phyloP scores from a whole-genome alignment of 2,113 vertebrate genomes.

The Etia nguti region DNA sequence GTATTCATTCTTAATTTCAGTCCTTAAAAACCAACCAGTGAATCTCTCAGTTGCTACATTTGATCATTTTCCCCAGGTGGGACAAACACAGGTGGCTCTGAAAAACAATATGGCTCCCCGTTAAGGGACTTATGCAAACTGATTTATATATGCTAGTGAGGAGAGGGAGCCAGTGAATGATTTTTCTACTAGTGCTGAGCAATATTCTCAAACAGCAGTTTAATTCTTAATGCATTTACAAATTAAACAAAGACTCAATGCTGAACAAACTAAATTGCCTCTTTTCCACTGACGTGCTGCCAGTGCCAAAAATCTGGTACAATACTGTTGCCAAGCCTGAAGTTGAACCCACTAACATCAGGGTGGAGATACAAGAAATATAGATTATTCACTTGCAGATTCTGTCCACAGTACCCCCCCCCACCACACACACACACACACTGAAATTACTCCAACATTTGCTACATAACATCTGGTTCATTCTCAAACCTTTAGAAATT shows the following conservation, averaged over 20 bases:
- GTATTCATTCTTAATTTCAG: conserved; percentile 20
- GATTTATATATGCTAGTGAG: not conserved
- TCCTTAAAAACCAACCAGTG: not conserved
- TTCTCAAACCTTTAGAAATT: not conserved
- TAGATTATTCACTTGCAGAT: accelerated
- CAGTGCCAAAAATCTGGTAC: not conserved
- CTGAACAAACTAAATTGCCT: not conserved
- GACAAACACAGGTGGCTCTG: not conserved
- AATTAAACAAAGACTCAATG: not conserved
- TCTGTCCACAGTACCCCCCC: not conserved
- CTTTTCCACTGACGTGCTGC: not conserved
- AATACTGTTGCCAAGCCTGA: not conserved
- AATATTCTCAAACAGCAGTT: not conserved
- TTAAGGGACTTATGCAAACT: not conserved
- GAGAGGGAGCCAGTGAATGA: accelerated
- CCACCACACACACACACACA: no score
- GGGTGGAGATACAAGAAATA: not conserved
- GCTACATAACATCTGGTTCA: not conserved
- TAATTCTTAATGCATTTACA: not conserved
- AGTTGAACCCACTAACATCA: not conserved
- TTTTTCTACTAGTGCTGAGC: not conserved
- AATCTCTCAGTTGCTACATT: not conserved
- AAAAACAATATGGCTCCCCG: not conserved
- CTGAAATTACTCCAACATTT: not conserved
- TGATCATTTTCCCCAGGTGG: not conserved